Percentiles rank a stretch among this genome's conserved stretches.
Evolutionary conservation across 1,140 invertebrate genomes (phyloP).

Genomic region (Drosophila littoralis): DNA sequence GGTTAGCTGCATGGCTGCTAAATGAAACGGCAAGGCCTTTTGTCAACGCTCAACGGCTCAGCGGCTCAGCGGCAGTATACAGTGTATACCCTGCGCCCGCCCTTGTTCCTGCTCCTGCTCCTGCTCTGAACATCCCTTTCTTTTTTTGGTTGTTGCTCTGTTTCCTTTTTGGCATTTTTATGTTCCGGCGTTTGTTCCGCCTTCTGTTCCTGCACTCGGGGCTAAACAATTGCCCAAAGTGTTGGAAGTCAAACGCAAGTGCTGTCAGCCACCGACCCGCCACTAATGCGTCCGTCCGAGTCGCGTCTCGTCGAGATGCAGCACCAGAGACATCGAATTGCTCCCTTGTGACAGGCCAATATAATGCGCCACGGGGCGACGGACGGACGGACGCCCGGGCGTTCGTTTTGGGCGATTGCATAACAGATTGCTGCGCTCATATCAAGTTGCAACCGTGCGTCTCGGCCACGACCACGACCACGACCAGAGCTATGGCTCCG

Average conservation of each 20-base stretch:
- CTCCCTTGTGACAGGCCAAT: constrained; percentile 84
- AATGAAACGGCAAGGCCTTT: constrained; percentile 81
- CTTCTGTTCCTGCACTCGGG: constrained; percentile 76
- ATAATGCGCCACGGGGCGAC: constrained; percentile 81
- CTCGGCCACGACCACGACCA: not conserved
- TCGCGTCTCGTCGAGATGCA: constrained; percentile 39
- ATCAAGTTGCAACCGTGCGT: constrained; percentile 76
- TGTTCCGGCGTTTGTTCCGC: constrained; percentile 84
- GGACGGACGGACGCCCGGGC: not conserved
- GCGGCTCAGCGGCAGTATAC: constrained; percentile 19
- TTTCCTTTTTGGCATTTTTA: constrained; percentile 68
- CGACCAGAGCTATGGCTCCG: not conserved
- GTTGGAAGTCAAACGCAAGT: constrained; percentile 83
- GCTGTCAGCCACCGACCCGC: constrained; percentile 61
- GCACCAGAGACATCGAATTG: constrained; percentile 76
- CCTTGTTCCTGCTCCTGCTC: not conserved
- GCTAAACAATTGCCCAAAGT: constrained; percentile 80
- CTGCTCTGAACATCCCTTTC: constrained; percentile 52
- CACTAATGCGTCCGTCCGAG: constrained; percentile 74
- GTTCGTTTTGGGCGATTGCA: constrained; percentile 66
- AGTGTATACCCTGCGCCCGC: not conserved
- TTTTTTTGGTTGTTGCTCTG: constrained; percentile 4
- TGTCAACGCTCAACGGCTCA: constrained; percentile 66
- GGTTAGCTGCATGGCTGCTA: constrained; percentile 64
- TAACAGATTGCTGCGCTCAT: constrained; percentile 84